A percentile compares a stretch with the other conserved stretches of the same genome.
phyloP scores from a whole-genome alignment of 2,797 vertebrate genomes.

The Ateles fusciceps region DNA sequence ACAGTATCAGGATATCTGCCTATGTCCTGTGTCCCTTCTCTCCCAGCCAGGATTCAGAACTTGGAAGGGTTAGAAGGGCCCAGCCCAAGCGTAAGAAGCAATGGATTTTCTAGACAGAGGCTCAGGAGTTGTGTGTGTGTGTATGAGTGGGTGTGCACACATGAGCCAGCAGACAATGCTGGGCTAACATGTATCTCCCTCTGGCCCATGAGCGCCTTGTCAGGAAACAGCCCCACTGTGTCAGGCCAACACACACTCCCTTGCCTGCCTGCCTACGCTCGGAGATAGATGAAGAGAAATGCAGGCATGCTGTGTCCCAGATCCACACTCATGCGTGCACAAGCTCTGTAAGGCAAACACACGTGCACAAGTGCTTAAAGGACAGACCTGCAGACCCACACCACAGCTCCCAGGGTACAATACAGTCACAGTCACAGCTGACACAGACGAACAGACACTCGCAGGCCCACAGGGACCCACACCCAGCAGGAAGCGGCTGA shows the following conservation, averaged over 20 bases:
- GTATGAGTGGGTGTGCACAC: no score
- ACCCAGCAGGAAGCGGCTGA: neutral
- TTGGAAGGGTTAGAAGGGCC: neutral
- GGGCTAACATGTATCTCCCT: neutral
- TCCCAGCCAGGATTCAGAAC: neutral
- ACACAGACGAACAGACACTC: neutral
- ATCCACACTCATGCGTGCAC: neutral
- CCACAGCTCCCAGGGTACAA: accelerated
- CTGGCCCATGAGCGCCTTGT: neutral
- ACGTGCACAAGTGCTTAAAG: neutral
- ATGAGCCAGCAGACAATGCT: neutral
- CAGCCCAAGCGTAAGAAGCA: neutral
- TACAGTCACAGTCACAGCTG: neutral
- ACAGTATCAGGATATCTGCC: neutral
- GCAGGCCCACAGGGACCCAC: neutral
- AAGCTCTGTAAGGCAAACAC: neutral
- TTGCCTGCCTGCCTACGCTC: neutral
- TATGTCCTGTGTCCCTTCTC: neutral
- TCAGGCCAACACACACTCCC: neutral
- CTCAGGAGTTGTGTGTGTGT: neutral
- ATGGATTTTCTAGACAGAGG: neutral
- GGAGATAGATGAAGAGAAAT: neutral
- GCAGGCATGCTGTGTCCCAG: accelerated
- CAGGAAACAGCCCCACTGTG: neutral
- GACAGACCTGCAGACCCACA: neutral